phyloP scores from a whole-genome alignment of 2,888 invertebrate species.

The Apotomis capreana region DNA sequence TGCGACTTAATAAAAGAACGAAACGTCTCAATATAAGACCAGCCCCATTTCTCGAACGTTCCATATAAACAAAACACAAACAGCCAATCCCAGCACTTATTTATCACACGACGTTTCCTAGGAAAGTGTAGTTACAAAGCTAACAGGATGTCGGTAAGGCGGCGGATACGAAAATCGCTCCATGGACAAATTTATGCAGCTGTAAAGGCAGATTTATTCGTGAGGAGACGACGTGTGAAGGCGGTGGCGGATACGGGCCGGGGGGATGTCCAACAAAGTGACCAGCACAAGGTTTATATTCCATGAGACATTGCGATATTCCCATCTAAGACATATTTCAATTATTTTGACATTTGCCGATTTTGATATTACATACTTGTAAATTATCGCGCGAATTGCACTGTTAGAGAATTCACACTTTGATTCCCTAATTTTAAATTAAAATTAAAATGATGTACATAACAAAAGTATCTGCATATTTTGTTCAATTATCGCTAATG shows the following conservation, averaged over 20 bases:
- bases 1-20: background rate
- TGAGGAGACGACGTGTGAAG: slow-evolving; percentile 71
- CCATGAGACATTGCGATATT: too few species aligned
- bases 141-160: slow-evolving; percentile 69
- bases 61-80: slow-evolving; percentile 40
- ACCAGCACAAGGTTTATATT: background rate
- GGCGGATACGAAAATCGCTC: slow-evolving; percentile 77
- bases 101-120: slow-evolving; percentile 50
- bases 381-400: too few species aligned
- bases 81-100: slow-evolving; percentile 40
- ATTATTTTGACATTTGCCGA: too few species aligned
- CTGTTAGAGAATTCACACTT: too few species aligned
- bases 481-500: too few species aligned
- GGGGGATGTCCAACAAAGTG: slow-evolving; percentile 21
- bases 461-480: too few species aligned
- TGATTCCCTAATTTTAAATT: too few species aligned
- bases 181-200: slow-evolving; percentile 81
- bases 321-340: too few species aligned
- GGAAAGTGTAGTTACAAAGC: slow-evolving; percentile 55
- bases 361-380: too few species aligned
- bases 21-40: slow-evolving; percentile 23
- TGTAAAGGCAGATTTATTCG: slow-evolving; percentile 77
- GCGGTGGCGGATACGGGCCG: slow-evolving; percentile 51
- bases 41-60: slow-evolving; percentile 18
- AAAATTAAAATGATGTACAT: too few species aligned